Base-by-base conservation (phyloP, 2,113 vertebrate species). In the Scalopus aquaticus region DNA sequence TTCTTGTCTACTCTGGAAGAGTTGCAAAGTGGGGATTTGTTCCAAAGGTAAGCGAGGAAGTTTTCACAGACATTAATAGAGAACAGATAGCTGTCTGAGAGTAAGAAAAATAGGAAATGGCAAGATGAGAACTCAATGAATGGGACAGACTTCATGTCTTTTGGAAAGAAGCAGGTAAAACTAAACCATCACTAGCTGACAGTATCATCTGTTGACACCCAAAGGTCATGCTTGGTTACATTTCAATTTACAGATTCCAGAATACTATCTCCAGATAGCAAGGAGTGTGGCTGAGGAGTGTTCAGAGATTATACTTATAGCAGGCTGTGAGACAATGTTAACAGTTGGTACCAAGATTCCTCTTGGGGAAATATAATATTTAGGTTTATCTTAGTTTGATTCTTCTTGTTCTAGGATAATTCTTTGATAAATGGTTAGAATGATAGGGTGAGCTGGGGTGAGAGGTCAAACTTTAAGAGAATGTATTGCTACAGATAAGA, bases 401-500 rank as follows among this genome's bases (percentile, higher is more conserved):
- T 82, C 20, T 56, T 65, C 64, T 83, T 58, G 35, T 58, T 69
- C 91, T 93, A 60, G 12, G 32, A 56, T 56, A 83, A 84, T 79
- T 73, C 44, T 73, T 49, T 91, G 85, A 94, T 64, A 94, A 88
- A 79, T 44, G 15, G 4, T 60, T 51, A 79, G 44, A 94, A 58
- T n/a, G 17, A 72, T 16, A 87, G 20, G 39, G 19, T 94, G 19
- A 26, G 1, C 30, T 79, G 3, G 1, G 24, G 13, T 81, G 60
- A 35, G 90, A 85, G 85, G 9, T 42, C 56, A 94, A 22, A 79
- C 17, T 39, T 96, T 76, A 69, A 86, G 46, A 39, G 30, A 49
- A 73, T 20, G 51, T 19, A 79, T 70, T 20, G 19, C 28, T 70
- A 49, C 20, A 76, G 20, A 35, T 67, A 46, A 79, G 15, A 65